Conservation (phyloP, 2,113 vertebrate genomes). For the Falco punctatus region DNA sequence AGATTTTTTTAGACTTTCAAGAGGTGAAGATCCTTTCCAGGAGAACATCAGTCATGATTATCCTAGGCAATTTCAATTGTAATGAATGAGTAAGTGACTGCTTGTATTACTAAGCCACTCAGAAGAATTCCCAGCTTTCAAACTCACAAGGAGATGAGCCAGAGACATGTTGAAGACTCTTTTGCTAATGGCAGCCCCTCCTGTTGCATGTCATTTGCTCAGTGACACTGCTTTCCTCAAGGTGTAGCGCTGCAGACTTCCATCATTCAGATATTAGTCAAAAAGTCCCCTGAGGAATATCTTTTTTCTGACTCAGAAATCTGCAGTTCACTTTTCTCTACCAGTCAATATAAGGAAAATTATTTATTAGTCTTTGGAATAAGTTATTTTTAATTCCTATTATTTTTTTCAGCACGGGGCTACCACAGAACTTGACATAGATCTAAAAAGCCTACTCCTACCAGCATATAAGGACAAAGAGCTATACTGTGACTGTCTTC, state of each 20-base stretch:
- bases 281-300: neutral
- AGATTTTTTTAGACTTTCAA: neutral
- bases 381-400: neutral
- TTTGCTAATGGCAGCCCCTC: neutral
- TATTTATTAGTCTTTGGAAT: neutral
- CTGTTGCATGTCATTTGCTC: neutral
- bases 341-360: neutral
- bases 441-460: neutral
- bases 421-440: neutral
- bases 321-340: neutral
- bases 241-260: neutral
- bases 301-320: neutral
- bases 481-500: neutral
- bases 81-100: neutral
- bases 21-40: neutral
- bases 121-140: neutral
- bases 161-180: neutral
- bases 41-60: neutral
- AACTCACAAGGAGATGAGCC: neutral
- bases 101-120: neutral
- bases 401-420: neutral
- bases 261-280: neutral
- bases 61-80: neutral
- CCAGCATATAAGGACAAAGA: neutral
- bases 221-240: neutral